phyloP scores from a whole-genome alignment of 2,113 vertebrate species.

The Coptodon rendalli region DNA sequence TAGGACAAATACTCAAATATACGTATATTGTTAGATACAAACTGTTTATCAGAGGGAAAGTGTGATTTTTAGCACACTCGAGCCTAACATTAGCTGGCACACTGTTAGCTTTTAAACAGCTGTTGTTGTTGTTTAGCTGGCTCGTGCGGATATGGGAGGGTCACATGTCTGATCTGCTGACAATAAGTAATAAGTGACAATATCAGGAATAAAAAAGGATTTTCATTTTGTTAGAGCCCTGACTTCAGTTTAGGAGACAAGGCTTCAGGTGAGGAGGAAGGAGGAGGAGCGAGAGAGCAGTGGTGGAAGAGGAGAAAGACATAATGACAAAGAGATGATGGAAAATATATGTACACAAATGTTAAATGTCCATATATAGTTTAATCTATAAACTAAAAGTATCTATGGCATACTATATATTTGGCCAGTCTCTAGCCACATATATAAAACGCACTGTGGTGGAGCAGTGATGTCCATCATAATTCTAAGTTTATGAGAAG shows the following conservation, averaged over 20 bases:
- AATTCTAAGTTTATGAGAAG: background rate
- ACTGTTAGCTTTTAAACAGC: background rate
- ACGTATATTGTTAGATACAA: background rate
- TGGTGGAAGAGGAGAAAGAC: background rate
- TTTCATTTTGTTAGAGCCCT: background rate
- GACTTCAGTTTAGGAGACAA: background rate
- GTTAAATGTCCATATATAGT: background rate
- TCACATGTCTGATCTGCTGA: background rate
- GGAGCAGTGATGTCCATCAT: background rate
- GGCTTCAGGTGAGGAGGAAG: background rate
- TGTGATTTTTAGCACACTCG: background rate
- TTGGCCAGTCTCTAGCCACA: background rate
- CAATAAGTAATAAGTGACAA: background rate
- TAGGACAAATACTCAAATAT: background rate
- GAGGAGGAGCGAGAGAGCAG: background rate
- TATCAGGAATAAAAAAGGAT: background rate
- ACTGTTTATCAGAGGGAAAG: background rate
- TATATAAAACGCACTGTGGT: accelerated
- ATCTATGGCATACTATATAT: background rate
- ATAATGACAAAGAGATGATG: background rate
- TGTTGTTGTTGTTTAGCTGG: background rate
- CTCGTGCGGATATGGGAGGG: accelerated
- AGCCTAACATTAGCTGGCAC: background rate
- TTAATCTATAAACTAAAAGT: background rate
- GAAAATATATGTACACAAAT: background rate